These are phyloP conservation scores for Folsomia manolachei DNA, from an alignment of 2,888 invertebrate species.

Conservation along the genomic window DNA sequence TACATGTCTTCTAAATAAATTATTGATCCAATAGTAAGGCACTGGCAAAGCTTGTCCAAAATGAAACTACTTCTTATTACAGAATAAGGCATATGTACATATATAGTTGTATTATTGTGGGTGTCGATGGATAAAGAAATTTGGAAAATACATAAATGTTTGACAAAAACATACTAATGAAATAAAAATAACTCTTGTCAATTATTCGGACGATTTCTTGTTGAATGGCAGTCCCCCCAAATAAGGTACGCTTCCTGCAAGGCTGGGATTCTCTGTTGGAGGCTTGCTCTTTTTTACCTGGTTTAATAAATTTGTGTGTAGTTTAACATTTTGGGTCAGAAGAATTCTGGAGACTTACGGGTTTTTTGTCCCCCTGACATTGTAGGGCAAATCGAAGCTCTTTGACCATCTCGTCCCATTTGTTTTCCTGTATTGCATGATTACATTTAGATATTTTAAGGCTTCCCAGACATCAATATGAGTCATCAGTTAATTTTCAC, in stretches of 20 bases:
- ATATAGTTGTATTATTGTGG: too few relatives aligned
- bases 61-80: too few relatives aligned
- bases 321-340: slow-evolving; percentile 8
- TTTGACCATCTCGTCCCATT: slow-evolving; percentile 49
- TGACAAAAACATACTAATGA: too few relatives aligned
- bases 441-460: too few relatives aligned
- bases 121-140: too few relatives aligned
- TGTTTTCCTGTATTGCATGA: slow-evolving; percentile 25
- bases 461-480: too few relatives aligned
- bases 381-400: slow-evolving; percentile 52
- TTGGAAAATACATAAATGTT: too few relatives aligned
- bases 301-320: too few relatives aligned
- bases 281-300: slow-evolving; percentile 41
- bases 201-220: slow-evolving; percentile 36
- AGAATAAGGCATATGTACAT: too few relatives aligned
- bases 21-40: too few relatives aligned
- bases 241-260: slow-evolving; percentile 46
- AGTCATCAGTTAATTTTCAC: background rate
- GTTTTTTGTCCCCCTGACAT: slow-evolving; percentile 51
- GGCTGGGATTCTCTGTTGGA: slow-evolving; percentile 38
- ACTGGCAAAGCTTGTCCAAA: too few relatives aligned
- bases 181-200: background rate
- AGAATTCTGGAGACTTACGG: slow-evolving; percentile 36
- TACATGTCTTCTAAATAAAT: too few relatives aligned
- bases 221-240: slow-evolving; percentile 46